phyloP scores from a whole-genome alignment of 2,797 vertebrate species.

The Eremophila alpestris region DNA sequence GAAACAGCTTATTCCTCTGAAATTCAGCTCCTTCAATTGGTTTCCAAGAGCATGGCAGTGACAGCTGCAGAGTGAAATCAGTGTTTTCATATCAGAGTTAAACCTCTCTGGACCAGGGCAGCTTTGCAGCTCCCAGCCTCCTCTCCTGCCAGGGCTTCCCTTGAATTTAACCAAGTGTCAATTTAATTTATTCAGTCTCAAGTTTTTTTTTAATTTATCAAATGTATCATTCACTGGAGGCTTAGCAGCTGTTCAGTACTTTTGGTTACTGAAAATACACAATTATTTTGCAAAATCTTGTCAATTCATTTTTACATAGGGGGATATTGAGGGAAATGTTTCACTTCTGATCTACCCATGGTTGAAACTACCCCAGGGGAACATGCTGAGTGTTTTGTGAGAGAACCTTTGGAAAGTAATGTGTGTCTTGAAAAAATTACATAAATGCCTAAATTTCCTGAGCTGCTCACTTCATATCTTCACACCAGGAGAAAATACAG shows the following conservation, averaged over 20 bases:
- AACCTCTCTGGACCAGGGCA: rapidly evolving
- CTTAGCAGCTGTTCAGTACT: not conserved
- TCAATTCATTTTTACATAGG: not conserved
- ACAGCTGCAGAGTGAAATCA: not conserved
- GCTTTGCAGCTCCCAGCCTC: not conserved
- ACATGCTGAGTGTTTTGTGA: not conserved
- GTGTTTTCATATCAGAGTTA: not conserved
- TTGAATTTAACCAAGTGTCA: not conserved
- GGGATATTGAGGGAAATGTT: not conserved
- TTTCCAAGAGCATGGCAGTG: not conserved
- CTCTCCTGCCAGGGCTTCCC: not conserved
- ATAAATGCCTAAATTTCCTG: not conserved
- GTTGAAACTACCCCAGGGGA: not conserved
- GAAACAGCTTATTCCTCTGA: not conserved
- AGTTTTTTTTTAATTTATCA: not conserved
- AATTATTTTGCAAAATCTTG: not conserved
- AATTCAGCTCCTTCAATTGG: not conserved
- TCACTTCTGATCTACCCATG: not conserved
- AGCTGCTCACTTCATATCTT: not conserved
- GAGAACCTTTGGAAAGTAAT: not conserved
- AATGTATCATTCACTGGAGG: not conserved
- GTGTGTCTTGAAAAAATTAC: not conserved
- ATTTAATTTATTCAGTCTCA: not conserved
- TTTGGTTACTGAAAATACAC: not conserved
- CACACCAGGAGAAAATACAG: not conserved